phyloP scores from a whole-genome alignment of 2,888 invertebrate genomes.

The Anoplius nigerrimus region DNA sequence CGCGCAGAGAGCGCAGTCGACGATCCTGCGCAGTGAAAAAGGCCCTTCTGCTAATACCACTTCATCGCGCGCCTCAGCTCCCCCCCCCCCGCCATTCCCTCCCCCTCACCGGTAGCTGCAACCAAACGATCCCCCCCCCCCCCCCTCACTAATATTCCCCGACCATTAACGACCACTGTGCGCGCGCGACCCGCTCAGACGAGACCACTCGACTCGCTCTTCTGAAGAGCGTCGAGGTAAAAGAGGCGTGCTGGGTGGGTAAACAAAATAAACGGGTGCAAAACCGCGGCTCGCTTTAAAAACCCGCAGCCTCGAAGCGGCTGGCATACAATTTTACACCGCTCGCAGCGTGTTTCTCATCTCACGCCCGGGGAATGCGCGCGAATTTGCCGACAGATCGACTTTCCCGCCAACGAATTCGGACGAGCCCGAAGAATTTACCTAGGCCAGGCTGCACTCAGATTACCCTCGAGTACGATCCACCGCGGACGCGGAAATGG shows the following conservation, averaged over 20 bases:
- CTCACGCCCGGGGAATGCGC: too few species aligned
- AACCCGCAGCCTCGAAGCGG: too few species aligned
- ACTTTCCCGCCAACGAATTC: too few species aligned
- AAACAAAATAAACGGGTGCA: slow-evolving; percentile 26
- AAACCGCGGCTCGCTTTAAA: slow-evolving; percentile 1
- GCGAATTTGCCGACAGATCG: too few species aligned
- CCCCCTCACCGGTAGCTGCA: too few species aligned
- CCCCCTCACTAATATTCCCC: slow-evolving; percentile 24
- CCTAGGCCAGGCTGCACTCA: too few species aligned
- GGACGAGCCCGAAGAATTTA: too few species aligned
- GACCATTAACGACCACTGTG: slow-evolving; percentile 33
- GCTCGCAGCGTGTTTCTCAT: too few species aligned
- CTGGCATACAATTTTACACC: too few species aligned
- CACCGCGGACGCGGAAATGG: too few species aligned
- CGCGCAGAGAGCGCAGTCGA: too few species aligned
- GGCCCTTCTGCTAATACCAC: slow-evolving; percentile 10
- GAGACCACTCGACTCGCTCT: slow-evolving; percentile 4
- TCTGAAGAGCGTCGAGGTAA: neutral
- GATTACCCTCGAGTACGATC: too few species aligned
- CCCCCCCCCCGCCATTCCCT: slow-evolving; percentile 8
- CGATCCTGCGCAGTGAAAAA: neutral
- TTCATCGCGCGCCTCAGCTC: neutral
- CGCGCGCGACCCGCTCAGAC: slow-evolving; percentile 23
- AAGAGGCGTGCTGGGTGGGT: slow-evolving; percentile 12
- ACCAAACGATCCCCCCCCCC: slow-evolving; percentile 1